Evolutionary conservation across 2,888 invertebrate genomes (phyloP), one percentile per base, ranked within the genome.

Genomic region (Lepidocyrtinus sp.): DNA sequence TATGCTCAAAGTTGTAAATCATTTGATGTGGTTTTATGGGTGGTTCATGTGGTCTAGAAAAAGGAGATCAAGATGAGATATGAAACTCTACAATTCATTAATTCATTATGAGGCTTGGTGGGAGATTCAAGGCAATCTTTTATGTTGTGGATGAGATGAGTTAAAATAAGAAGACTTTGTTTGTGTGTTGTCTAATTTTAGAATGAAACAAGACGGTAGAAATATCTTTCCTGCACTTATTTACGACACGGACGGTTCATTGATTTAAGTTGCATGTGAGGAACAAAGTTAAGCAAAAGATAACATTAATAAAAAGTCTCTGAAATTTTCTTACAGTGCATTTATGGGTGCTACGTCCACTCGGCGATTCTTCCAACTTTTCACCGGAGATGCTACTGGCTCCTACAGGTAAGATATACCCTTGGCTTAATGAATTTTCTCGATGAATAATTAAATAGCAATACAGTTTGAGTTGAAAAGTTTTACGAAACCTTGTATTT

Each of bases 341-440:
- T 99, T 89, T 98, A 98, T 90, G 99, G 98, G 77, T 98, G 98
- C 89, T 99, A 99, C 91, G 98, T 98, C 84, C 99, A 99, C 91
- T 99, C 99, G 76, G 98, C 99, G 84, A 97, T 99, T 88, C 91
- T 99, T 88, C 98, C 98, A 81, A 98, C 98, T 85, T 99, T 99
- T 91, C 99, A 99, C 90, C 93, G 99, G 88, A 92, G 99, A 88
- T 98, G 98, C 90, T 99, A 99, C 91, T 98, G 98, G 97, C 92
- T 99, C 81, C 91, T 98, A 87, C 96, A 96, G 94, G 96, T 96
- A 91, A 90, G 89, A 22, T 19, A 24, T 55, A n/a, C 55, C 5
- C 36, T 12, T 55, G 55, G 9, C 55, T 55, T 55, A 55, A 55
- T 55, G 55, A 55, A 55, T 55, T 55, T 55, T n/a, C 17, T 17